These are phyloP conservation scores for Heliothis peltigera DNA, from an alignment of 2,888 invertebrate genomes.

Conservation along the genomic window DNA sequence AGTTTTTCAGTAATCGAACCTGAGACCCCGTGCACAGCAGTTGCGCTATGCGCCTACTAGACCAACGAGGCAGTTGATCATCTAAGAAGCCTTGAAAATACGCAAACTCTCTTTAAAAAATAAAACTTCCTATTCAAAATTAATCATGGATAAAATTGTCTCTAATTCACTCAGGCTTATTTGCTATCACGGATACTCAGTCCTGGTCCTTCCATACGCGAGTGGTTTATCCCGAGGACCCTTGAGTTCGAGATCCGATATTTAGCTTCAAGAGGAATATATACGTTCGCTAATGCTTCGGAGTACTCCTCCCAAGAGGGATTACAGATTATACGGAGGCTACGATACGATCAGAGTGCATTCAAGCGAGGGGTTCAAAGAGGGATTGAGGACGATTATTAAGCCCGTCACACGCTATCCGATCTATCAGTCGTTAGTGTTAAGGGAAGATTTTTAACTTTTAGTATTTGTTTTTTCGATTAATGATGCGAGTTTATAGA, in stretches of 20 bases:
- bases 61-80: too few relatives aligned
- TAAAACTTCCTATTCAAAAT: neutral
- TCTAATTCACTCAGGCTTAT: neutral
- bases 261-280: conserved; percentile 36
- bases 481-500: too few relatives aligned
- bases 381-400: conserved; percentile 11
- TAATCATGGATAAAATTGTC: neutral
- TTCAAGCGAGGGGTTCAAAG: conserved; percentile 23
- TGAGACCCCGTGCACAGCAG: too few relatives aligned
- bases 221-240: conserved; percentile 18
- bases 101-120: too few relatives aligned
- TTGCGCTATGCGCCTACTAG: too few relatives aligned
- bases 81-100: too few relatives aligned
- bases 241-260: conserved; percentile 25
- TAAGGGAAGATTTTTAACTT: neutral
- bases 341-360: conserved; percentile 35
- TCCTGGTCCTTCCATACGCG: neutral
- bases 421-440: conserved; percentile 12
- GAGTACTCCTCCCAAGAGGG: conserved; percentile 10
- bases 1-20: too few relatives aligned
- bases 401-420: conserved; percentile 8
- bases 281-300: neutral
- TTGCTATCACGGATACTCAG: neutral
- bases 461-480: neutral
- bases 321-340: conserved; percentile 31